Base-by-base conservation (phyloP, 2,113 vertebrate genomes). In the Ameiurus melas region DNA sequence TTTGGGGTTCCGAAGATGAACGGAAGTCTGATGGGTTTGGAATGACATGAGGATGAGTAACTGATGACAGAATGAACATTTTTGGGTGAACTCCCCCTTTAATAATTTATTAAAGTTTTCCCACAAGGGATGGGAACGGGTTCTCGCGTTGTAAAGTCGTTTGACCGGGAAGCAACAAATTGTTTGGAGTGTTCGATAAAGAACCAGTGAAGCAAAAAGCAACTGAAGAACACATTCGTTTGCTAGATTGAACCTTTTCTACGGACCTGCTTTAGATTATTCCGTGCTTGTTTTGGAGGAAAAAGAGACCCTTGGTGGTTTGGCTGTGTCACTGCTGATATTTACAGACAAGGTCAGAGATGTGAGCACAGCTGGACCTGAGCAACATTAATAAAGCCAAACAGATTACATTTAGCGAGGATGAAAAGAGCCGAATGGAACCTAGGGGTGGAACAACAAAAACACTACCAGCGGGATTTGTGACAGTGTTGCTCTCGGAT, bases 301-400 rank as follows among this genome's bases (percentile, higher is more conserved):
- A 83, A 83, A 43, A 62, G 57, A 83, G 55, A 58, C 30, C 79
- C 79, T 81, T 58, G 22, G 80, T 62, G 33, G 33, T 39, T 5
- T 25, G 80, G 53, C 33, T 62, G 80, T 83, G 80, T 43, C 80
- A 83, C 80, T 43, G 80, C 57, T 83, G 80, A 83, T 83, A 83
- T 83, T 83, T 83, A 62, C 80, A 83, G 20, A 83, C 80, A 83
- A 83, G 80, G 80, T 83, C 80, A 83, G 80, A 83, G 57, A 62
- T 62, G 80, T 62, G 80, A 83, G 80, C 80, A 83, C 80, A 83
- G 80, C 80, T 83, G 80, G 80, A 62, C 57, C 57, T 43, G 33
- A 27, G 27, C 57, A 83, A 43, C 80, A 43, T 83, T 62, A 83
- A 83, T 83, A 83, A 83, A 83, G 57, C 80, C 80, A 83, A 83